These are phyloP conservation scores for Nematolebias whitei DNA, from an alignment of 2,113 vertebrate species.

Conservation along the genomic window DNA sequence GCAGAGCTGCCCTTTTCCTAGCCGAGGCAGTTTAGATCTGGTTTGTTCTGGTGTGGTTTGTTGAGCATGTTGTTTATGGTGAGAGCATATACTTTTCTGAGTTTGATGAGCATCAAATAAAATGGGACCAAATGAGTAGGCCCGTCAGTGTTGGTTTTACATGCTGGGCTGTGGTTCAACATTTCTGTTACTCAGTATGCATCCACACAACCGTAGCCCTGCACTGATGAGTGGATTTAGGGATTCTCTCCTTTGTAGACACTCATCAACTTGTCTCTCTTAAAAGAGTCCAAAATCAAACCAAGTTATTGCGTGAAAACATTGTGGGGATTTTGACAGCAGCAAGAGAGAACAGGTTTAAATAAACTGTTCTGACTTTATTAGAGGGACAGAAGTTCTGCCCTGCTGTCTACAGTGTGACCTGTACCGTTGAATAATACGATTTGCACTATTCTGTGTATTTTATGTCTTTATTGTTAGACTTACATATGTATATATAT, in stretches of 20 bases:
- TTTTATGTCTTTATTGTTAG: too few species aligned
- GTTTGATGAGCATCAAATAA: constrained; percentile 80
- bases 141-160: constrained; percentile 74
- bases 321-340: constrained; percentile 54
- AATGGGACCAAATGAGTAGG: constrained; percentile 75
- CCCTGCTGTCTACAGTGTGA: constrained; percentile 26
- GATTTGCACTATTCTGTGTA: too few species aligned
- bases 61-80: constrained; percentile 82
- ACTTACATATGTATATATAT: too few species aligned
- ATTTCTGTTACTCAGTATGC: constrained; percentile 32
- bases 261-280: constrained; percentile 36
- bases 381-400: constrained; percentile 47
- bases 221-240: constrained; percentile 32
- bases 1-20: constrained; percentile 25
- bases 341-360: constrained; percentile 56
- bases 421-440: constrained; percentile 28
- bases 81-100: constrained; percentile 75
- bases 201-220: constrained; percentile 18
- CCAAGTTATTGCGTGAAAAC: constrained; percentile 41
- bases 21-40: constrained; percentile 58
- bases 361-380: constrained; percentile 65
- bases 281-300: constrained; percentile 51
- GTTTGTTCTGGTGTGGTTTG: constrained; percentile 81
- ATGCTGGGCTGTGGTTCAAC: constrained; percentile 67
- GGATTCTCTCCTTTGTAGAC: constrained; percentile 38